Evolutionary conservation across 2,888 invertebrate genomes (phyloP), one percentile per base, ranked within the genome.

Genomic region (Graphium colonna): DNA sequence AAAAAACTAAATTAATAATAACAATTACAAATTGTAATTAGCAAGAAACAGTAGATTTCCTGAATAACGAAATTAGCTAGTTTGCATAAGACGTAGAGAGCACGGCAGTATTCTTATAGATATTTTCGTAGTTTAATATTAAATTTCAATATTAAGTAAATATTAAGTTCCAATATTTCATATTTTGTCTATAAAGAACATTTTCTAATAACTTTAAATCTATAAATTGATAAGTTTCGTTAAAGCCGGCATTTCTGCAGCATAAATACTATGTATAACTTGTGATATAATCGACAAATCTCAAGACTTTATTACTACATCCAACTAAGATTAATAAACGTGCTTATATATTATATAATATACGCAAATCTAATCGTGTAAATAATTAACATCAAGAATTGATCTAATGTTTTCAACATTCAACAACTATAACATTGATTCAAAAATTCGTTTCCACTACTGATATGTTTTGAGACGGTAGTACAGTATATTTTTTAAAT

Each of bases 11-110:
- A 21, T 5, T 21, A 21, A 21, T 5, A 21, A 21, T 21, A 21
- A 21, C 21, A 21, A 21, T 21, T 21, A 21, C 15, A 33, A 10
- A 1, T 10, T n/a, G 7, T 33, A 15, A 17, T 17, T 7, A 31
- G 38, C 10, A 39, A 47, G 21, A 41, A 16, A n/a, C 39, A 12
- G 21, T 41, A 41, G 26, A 31, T 45, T 31, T 10, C 39, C 15
- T 5, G 15, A 15, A 12, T 61, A 65, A 55, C 56, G 16, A 8
- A 16, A 18, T 8, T 52, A 67, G 63, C 67, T 65, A 67, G 65
- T 60, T 47, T 41, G 60, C 67, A 68, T 69, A 69, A 68, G 67
- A 73, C 68, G 58, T 58, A 56, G 47, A 62, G 46, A 63, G 60
- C 67, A 72, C 69, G 67, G 68, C 71, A 67, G 67, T 41, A 56